Conservation (phyloP, 2,797 vertebrate genomes). For the Myiotriccus ornatus region DNA sequence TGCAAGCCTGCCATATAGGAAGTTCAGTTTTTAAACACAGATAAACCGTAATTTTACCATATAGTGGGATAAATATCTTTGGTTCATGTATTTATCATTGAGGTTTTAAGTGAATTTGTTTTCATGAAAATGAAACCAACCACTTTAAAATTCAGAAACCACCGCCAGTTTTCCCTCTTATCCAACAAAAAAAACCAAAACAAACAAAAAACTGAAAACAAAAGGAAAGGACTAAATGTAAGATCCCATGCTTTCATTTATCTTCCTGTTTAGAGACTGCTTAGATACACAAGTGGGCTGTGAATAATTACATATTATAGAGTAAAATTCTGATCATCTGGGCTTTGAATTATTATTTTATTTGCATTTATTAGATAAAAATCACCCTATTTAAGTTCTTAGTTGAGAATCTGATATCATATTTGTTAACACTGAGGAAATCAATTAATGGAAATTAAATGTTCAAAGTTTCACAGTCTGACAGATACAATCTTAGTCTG, state of each 20-base stretch:
- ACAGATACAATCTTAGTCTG: slow-evolving; percentile 86
- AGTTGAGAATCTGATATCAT: slow-evolving; percentile 88
- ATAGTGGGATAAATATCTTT: slow-evolving; percentile 43
- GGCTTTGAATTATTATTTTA: slow-evolving; percentile 77
- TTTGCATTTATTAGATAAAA: slow-evolving; percentile 80
- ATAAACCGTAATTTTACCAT: slow-evolving; percentile 22
- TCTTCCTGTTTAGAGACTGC: slow-evolving; percentile 45
- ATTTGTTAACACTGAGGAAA: slow-evolving; percentile 92
- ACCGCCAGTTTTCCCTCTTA: not conserved
- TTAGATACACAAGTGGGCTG: slow-evolving; percentile 64
- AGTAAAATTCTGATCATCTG: slow-evolving; percentile 70
- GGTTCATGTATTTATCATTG: slow-evolving; percentile 25
- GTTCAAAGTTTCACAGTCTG: slow-evolving; percentile 87
- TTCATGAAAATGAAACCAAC: slow-evolving; percentile 23
- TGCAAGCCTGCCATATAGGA: slow-evolving; percentile 17
- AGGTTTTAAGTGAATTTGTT: slow-evolving; percentile 40
- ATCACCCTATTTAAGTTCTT: slow-evolving; percentile 69
- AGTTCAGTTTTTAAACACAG: slow-evolving; percentile 53
- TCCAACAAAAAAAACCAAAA: not conserved
- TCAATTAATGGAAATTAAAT: slow-evolving; percentile 97
- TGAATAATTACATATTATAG: slow-evolving; percentile 74
- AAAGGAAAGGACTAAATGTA: not conserved
- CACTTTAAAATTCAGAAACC: slow-evolving; percentile 22
- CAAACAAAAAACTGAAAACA: not conserved
- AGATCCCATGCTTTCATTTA: slow-evolving; percentile 36